Evolutionary conservation across 2,797 vertebrate genomes (phyloP).

Genomic region (Ispidina picta): DNA sequence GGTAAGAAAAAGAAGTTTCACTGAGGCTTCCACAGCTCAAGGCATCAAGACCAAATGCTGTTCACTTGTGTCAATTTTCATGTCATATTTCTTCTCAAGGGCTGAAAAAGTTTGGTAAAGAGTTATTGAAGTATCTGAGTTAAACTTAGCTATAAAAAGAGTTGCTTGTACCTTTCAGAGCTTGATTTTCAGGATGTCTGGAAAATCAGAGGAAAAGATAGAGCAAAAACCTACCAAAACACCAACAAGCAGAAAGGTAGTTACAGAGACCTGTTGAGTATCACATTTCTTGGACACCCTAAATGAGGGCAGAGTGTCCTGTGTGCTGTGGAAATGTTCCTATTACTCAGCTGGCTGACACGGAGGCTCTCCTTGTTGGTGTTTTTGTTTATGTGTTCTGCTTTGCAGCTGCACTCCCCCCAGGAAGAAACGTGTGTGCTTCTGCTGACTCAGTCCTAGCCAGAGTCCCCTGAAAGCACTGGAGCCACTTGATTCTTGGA

Average conservation of each 20-base stretch:
- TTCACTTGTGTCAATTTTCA: neutral
- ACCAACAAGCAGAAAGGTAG: neutral
- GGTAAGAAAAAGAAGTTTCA: neutral
- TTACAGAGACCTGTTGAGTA: neutral
- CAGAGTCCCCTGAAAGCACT: neutral
- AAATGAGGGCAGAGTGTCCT: constrained; percentile 24
- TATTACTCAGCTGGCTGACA: constrained; percentile 55
- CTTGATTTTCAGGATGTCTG: neutral
- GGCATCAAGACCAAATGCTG: neutral
- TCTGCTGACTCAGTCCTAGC: constrained; percentile 48
- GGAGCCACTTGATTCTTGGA: constrained; percentile 13
- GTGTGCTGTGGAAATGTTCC: constrained; percentile 26
- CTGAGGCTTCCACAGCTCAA: neutral
- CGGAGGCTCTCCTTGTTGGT: constrained; percentile 31
- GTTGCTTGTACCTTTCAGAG: neutral
- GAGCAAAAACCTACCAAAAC: neutral
- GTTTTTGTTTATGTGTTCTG: constrained; percentile 55
- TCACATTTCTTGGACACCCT: neutral
- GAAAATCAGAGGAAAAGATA: neutral
- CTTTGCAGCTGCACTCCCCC: constrained; percentile 51
- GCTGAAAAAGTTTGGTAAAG: neutral
- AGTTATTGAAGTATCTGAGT: neutral
- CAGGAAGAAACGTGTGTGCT: constrained; percentile 5
- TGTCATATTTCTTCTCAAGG: neutral
- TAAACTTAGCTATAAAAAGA: neutral